Evolutionary conservation across 2,113 vertebrate genomes (phyloP).

Genomic region (Protomyctophum bolini): DNA sequence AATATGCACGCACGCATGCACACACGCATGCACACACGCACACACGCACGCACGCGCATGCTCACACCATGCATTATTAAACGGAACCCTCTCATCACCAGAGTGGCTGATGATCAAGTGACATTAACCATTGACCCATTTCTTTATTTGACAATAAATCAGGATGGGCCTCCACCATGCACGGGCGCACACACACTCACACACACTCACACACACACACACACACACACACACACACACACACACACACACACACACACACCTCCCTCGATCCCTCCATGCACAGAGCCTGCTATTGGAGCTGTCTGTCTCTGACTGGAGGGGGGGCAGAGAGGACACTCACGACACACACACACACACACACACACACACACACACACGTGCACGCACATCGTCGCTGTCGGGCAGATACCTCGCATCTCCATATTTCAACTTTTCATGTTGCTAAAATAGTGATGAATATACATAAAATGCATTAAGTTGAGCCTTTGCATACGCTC

Average conservation of each 20-base stretch:
- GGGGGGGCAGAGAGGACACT: conserved; percentile 18
- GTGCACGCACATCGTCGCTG: not conserved
- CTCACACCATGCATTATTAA: conserved; percentile 84
- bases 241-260: too few relatives aligned
- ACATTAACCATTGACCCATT: conserved; percentile 88
- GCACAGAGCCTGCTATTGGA: conserved; percentile 80
- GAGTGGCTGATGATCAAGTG: conserved; percentile 87
- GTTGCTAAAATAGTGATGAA: too few relatives aligned
- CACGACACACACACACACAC: not conserved
- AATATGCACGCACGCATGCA: conserved; percentile 43
- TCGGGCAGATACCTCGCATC: not conserved
- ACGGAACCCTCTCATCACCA: conserved; percentile 62
- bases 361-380: too few relatives aligned
- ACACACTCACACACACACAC: too few relatives aligned
- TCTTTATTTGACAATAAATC: conserved; percentile 92
- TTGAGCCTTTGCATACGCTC: too few relatives aligned
- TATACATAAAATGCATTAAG: too few relatives aligned
- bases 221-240: too few relatives aligned
- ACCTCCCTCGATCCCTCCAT: conserved; percentile 40
- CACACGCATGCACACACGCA: conserved; percentile 61
- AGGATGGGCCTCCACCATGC: conserved; percentile 81
- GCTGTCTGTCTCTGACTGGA: conserved; percentile 68
- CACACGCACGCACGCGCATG: not conserved
- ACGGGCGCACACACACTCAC: too few relatives aligned
- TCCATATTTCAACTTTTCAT: not conserved